Evolutionary conservation across 2,888 invertebrate species (phyloP).

Genomic region (Bedellia somnulentella): DNA sequence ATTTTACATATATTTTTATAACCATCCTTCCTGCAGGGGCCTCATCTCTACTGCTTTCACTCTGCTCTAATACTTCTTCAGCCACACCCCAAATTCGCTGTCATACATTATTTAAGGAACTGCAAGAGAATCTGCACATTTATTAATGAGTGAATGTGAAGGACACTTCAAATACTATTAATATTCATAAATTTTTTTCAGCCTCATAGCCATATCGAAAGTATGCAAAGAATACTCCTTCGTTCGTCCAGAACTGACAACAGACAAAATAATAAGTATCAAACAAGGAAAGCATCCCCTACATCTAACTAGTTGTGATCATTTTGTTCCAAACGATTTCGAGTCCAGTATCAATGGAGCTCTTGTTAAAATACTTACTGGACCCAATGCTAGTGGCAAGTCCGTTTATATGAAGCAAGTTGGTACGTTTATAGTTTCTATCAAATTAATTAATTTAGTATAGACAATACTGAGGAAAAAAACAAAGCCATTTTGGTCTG

Average conservation of each 20-base stretch:
- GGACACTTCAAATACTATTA: too few relatives aligned
- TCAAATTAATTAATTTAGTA: too few relatives aligned
- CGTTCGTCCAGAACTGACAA: constrained; percentile 64
- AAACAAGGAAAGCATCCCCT: constrained; percentile 76
- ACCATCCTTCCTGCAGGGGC: too few relatives aligned
- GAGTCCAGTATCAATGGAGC: constrained; percentile 57
- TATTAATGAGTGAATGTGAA: too few relatives aligned
- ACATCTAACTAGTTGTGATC: constrained; percentile 65
- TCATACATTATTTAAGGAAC: too few relatives aligned
- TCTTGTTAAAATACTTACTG: constrained; percentile 77
- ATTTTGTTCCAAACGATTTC: constrained; percentile 75
- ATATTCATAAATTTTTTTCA: too few relatives aligned
- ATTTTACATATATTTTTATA: too few relatives aligned
- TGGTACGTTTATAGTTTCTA: constrained; percentile 21
- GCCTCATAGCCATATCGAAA: constrained; percentile 67
- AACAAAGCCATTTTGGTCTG: constrained; percentile 32
- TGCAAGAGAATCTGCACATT: too few relatives aligned
- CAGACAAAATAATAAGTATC: constrained; percentile 61
- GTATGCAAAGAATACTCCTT: constrained; percentile 68
- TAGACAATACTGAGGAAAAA: background rate
- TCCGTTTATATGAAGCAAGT: constrained; percentile 87
- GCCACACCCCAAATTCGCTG: too few relatives aligned
- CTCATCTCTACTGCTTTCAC: too few relatives aligned
- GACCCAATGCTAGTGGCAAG: constrained; percentile 91
- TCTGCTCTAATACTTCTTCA: too few relatives aligned